These are phyloP conservation scores for Hyles lineata DNA, from an alignment of 2,888 invertebrate species.

Conservation along the genomic window DNA sequence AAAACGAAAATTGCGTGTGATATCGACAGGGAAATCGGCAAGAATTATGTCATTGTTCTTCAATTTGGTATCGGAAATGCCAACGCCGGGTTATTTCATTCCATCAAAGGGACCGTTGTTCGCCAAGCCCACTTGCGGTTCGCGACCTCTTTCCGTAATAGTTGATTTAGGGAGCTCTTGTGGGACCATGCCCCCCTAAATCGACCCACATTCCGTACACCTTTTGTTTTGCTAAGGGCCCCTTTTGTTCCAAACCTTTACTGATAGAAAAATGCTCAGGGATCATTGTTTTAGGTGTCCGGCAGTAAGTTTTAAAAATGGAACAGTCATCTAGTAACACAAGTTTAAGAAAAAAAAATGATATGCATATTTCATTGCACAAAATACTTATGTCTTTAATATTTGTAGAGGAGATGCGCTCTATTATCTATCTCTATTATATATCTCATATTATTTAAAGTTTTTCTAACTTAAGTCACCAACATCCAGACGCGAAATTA, in stretches of 20 bases:
- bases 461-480: no score
- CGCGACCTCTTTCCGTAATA: slow-evolving; percentile 50
- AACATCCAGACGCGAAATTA: no score
- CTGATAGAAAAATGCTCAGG: not conserved
- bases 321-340: no score
- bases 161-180: slow-evolving; percentile 16
- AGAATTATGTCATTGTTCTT: slow-evolving; percentile 41
- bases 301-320: no score
- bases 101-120: slow-evolving; percentile 55
- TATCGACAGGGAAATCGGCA: slow-evolving; percentile 21
- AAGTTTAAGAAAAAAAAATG: no score
- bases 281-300: no score
- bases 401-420: no score
- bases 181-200: slow-evolving; percentile 10
- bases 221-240: slow-evolving; percentile 14
- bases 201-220: slow-evolving; percentile 11
- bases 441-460: no score
- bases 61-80: slow-evolving; percentile 47
- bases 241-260: not conserved
- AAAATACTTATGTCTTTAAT: no score
- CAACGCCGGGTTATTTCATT: slow-evolving; percentile 41
- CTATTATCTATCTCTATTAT: no score
- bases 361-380: no score
- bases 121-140: slow-evolving; percentile 47
- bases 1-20: slow-evolving; percentile 12